phyloP scores from a whole-genome alignment of 2,797 vertebrate species.

The Euthynnus affinis region DNA sequence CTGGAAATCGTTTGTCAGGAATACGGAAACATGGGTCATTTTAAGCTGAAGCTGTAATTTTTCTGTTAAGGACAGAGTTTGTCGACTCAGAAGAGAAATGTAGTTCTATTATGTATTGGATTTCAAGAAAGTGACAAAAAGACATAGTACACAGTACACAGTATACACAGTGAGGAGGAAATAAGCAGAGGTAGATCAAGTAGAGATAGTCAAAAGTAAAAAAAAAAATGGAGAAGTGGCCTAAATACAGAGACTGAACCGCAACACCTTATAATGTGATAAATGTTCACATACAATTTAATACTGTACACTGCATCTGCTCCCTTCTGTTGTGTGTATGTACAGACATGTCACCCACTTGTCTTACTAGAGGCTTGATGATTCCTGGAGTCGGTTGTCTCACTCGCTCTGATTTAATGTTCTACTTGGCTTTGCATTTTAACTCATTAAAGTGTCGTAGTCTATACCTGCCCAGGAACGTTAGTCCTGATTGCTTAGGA shows the following conservation, averaged over 20 bases:
- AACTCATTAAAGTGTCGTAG: conserved; percentile 85
- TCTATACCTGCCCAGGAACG: conserved; percentile 83
- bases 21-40: no score
- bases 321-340: conserved; percentile 24
- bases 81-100: neutral
- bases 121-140: no score
- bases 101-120: no score
- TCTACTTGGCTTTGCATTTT: conserved; percentile 86
- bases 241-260: neutral
- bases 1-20: no score
- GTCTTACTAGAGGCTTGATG: conserved; percentile 34
- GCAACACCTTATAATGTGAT: neutral
- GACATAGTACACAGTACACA: neutral
- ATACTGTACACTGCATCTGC: conserved; percentile 4
- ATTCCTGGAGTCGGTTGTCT: conserved; percentile 48
- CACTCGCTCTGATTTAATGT: conserved; percentile 75
- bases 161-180: neutral
- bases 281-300: neutral
- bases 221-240: neutral
- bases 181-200: neutral
- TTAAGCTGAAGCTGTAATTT: neutral
- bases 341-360: conserved; percentile 19
- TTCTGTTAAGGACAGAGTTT: conserved; percentile 2
- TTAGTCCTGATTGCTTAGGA: conserved; percentile 91
- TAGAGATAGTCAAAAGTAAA: neutral